A percentile compares a stretch with the other conserved stretches of the same genome.
Conservation (phyloP, 2,113 vertebrate species). For the Centropus unirufus region DNA sequence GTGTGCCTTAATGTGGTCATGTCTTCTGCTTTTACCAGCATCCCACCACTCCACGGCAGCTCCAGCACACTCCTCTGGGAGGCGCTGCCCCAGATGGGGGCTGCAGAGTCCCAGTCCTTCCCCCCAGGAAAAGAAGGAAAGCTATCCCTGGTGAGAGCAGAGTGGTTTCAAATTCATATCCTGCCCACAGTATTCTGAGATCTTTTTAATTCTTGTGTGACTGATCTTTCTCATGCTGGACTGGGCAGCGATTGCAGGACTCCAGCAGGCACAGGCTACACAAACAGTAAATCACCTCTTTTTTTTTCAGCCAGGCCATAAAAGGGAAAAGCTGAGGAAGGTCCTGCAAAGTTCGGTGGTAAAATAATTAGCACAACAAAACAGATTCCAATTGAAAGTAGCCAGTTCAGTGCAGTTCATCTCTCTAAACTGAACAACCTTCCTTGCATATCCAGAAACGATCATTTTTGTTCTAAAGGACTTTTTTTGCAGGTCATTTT, state of each 20-base stretch:
- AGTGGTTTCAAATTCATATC: rapidly evolving
- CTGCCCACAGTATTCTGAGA: not conserved
- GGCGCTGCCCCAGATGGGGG: no score
- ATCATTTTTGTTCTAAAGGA: not conserved
- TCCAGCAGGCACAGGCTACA: not conserved
- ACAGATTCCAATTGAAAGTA: not conserved
- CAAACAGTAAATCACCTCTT: not conserved
- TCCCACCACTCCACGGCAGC: not conserved
- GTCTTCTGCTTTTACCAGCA: not conserved
- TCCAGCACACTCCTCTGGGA: rapidly evolving
- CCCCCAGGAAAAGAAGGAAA: rapidly evolving
- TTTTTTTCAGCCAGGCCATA: not conserved
- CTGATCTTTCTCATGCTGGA: not conserved
- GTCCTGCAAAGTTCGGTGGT: rapidly evolving
- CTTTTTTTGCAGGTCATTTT: slow-evolving; percentile 26
- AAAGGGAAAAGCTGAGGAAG: not conserved
- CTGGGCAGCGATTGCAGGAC: not conserved
- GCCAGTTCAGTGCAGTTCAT: not conserved
- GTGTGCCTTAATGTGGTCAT: not conserved
- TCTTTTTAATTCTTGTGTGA: not conserved
- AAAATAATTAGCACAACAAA: not conserved
- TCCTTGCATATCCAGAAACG: slow-evolving; percentile 8
- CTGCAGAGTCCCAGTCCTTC: not conserved
- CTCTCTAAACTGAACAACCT: not conserved
- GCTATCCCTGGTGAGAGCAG: not conserved